Evolutionary conservation across 2,113 vertebrate genomes (phyloP), one percentile per base, ranked within the genome.

Genomic region (Miniopterus natalensis): DNA sequence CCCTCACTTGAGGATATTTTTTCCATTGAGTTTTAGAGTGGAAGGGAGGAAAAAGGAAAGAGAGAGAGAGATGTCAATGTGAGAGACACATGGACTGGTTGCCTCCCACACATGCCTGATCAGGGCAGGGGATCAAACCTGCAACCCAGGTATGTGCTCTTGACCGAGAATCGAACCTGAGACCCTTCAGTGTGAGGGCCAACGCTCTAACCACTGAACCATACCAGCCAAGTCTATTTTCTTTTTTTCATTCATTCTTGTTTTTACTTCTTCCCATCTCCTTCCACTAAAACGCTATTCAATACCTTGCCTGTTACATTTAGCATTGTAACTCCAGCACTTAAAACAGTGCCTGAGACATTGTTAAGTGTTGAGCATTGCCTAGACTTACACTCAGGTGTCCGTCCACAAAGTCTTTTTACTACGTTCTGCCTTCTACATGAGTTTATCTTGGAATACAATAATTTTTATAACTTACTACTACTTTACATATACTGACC

Each of bases 351-450:
- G 2, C 4, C 79, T 84, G 71, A 21, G 21, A 95, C 90, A 61
- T 49, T 14, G 53, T 36, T 20, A 55, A 94, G 15, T 8, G 25
- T 21, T 55, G 11, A 88, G 49, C 29, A 2, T 2, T 85, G 40
- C 25, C 49, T 55, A 12, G 6, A 17, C 14, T 75, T 74, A 70
- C 49, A n/a, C 6, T 29, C 29, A 65, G 10, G 9, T 53, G 15
- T 75, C 25, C 31, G 75, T 55, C 21, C 8, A 36, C 6, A 74
- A 55, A 49, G 80, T 65, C 6, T 78, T 77, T 59, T 47, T 17
- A n/a, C 27, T 92, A 27, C 15, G 71, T 83, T 92, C 59, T 94
- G 75, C 75, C 21, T 84, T 95, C 31, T 74, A 15, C 5, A 21
- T 45, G 27, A 47, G 14, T 68, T 84, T 68, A 73, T 25, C 42